A percentile compares a stretch with the other conserved stretches of the same genome.
Evolutionary conservation across 2,888 invertebrate genomes (phyloP).

Genomic region (Standfussiana lucernea): DNA sequence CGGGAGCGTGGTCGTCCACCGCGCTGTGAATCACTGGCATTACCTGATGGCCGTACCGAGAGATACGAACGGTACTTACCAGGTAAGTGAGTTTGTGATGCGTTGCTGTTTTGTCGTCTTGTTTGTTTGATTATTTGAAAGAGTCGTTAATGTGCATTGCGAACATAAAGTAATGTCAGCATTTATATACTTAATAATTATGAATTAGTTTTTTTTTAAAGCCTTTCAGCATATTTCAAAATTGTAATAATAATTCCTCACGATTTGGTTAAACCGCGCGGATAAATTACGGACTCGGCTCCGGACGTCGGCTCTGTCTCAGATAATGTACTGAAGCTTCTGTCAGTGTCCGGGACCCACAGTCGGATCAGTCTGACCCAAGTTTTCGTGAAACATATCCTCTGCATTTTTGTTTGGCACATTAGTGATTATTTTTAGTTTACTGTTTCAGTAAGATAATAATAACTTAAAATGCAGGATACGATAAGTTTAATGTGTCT

Average conservation of each 20-base stretch:
- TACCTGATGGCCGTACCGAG: conserved; percentile 73
- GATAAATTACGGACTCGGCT: neutral
- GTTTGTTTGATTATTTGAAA: too few species aligned
- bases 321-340: too few species aligned
- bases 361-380: neutral
- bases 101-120: conserved; percentile 41
- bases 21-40: conserved; percentile 82
- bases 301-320: neutral
- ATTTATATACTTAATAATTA: too few species aligned
- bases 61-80: conserved; percentile 5
- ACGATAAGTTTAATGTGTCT: neutral
- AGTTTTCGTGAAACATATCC: neutral
- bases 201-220: too few species aligned
- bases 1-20: conserved; percentile 75
- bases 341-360: neutral
- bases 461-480: neutral
- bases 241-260: neutral
- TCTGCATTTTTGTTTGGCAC: neutral
- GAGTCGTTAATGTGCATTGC: neutral
- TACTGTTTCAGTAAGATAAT: neutral
- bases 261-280: neutral
- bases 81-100: conserved; percentile 12
- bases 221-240: too few species aligned
- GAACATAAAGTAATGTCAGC: neutral
- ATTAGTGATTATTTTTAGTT: neutral